Percentiles rank a stretch among this genome's conserved stretches.
These are phyloP conservation scores for Formica aserva DNA, from an alignment of 2,888 invertebrate genomes.

Conservation along the genomic window DNA sequence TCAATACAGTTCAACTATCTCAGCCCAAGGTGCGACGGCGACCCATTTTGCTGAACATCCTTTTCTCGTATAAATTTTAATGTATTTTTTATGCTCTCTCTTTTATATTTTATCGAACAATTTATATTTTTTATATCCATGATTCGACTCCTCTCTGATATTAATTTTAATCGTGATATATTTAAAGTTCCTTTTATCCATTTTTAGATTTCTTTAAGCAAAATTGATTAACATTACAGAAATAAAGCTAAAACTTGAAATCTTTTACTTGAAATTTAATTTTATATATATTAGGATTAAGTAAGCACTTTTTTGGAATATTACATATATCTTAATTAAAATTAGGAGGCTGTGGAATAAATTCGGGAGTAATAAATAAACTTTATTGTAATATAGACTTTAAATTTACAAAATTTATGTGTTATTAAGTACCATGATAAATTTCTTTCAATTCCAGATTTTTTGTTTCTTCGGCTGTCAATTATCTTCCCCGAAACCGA, in stretches of 20 bases:
- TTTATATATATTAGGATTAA: background rate
- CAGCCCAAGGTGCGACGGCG: constrained; percentile 78
- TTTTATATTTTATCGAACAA: background rate
- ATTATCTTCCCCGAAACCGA: constrained; percentile 49
- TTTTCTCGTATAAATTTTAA: constrained; percentile 11
- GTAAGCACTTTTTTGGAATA: background rate
- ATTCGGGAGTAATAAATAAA: constrained; percentile 34
- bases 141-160: background rate
- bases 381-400: constrained; percentile 30
- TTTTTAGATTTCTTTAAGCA: background rate
- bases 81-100: background rate
- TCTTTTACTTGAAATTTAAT: background rate
- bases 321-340: background rate
- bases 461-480: background rate
- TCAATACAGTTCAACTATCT: constrained; percentile 71
- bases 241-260: background rate
- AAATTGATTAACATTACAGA: background rate
- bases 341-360: background rate
- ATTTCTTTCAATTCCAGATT: background rate
- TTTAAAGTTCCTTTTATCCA: background rate
- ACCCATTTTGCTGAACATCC: constrained; percentile 70
- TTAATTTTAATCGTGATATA: background rate
- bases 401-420: constrained; percentile 30
- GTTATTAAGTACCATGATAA: constrained; percentile 32
- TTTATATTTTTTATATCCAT: background rate